Evolutionary conservation across 30 jellyfish, hydroid and myxozoan genomes (phyloP), one percentile per base, ranked within the genome.

Genomic region (Cassiopea andromeda): DNA sequence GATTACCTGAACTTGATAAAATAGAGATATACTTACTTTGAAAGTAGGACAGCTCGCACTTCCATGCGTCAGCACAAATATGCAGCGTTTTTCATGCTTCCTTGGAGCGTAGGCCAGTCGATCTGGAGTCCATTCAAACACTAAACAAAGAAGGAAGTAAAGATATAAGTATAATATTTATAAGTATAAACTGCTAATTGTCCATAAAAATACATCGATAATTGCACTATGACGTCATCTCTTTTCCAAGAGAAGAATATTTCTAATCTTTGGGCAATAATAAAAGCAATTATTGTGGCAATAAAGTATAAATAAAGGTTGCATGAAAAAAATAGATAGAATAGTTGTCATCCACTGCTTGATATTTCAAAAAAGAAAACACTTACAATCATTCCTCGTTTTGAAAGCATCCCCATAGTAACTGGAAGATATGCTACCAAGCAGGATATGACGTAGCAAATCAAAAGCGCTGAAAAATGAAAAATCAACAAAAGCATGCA

Each of bases 381-480:
- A 2, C 95, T 69, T 17, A 89, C 92, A 73, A 13, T 82, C 92
- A 19, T 80, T 92, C 44, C 81, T 74, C 64, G 92, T 76, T 38
- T 58, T 80, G 57, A 81, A n/a, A 0, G 89, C 85, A 61, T 77
- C 94, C 60, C 97, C 97, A 85, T 90, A 88, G 75, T 90, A 85
- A 43, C 81, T 69, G 13, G 97, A 80, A 67, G 87, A 60, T 18
- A 50, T 47, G 17, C 94, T 94, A n/a, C 97, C 96, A 73, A 80
- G 92, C 27, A 94, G 92, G 16, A 96, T 61, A 66, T 96, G 90
- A 16, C 87, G 93, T 38, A 57, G 89, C 45, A 96, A 47, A 82
- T 96, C 98, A 76, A 87, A 96, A 46, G 98, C 98, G 75, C 98
- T 96, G 87, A 46, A 61, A 92, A 15, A 38, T 17, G 59, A 64